A percentile compares a stretch with the other conserved stretches of the same genome.
Evolutionary conservation across 1,140 invertebrate species (phyloP).

Genomic region (Atta colombica): DNA sequence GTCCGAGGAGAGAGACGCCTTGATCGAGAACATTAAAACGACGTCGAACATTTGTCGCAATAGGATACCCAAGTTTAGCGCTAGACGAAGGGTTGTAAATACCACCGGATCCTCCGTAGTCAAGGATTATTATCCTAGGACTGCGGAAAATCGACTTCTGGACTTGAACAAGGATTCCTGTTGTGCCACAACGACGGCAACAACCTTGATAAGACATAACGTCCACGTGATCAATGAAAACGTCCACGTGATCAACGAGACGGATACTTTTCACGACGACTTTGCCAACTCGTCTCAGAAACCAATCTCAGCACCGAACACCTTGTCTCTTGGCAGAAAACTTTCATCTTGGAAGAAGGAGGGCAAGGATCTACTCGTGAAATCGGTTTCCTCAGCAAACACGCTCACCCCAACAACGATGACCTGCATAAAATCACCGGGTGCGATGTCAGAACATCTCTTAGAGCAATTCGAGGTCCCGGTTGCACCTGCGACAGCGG

Average conservation of each 20-base stretch:
- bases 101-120: slow-evolving; percentile 33
- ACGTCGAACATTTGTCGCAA: slow-evolving; percentile 75
- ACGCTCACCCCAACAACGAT: slow-evolving; percentile 83
- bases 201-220: slow-evolving; percentile 27
- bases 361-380: slow-evolving; percentile 79
- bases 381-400: slow-evolving; percentile 83
- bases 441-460: slow-evolving; percentile 85
- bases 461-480: slow-evolving; percentile 82
- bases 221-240: slow-evolving; percentile 59
- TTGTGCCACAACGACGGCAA: neutral
- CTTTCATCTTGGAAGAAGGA: slow-evolving; percentile 77
- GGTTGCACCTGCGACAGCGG: slow-evolving; percentile 70
- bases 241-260: slow-evolving; percentile 46
- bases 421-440: slow-evolving; percentile 85
- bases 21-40: slow-evolving; percentile 74
- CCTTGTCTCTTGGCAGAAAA: slow-evolving; percentile 73
- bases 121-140: slow-evolving; percentile 18
- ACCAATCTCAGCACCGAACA: slow-evolving; percentile 69
- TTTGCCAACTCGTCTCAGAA: slow-evolving; percentile 44
- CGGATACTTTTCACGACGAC: slow-evolving; percentile 28
- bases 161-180: neutral
- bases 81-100: slow-evolving; percentile 52
- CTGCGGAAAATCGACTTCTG: slow-evolving; percentile 34
- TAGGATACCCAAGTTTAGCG: slow-evolving; percentile 71
- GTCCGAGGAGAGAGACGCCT: slow-evolving; percentile 78